These are phyloP conservation scores for Alexandromys oeconomus DNA, from an alignment of 2,797 vertebrate genomes.

Conservation along the genomic window DNA sequence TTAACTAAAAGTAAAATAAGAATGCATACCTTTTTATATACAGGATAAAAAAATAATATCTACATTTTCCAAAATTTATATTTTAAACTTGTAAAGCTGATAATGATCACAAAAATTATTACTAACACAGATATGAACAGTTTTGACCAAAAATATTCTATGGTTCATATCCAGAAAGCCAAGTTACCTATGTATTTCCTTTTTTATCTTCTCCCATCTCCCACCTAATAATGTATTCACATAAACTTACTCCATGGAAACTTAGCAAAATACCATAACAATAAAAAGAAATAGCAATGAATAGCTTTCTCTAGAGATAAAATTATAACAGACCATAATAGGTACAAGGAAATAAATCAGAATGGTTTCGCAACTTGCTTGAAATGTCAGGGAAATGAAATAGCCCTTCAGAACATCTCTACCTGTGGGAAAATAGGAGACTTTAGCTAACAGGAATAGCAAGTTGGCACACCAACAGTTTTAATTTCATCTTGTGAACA, in stretches of 20 bases:
- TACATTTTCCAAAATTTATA: conserved; percentile 39
- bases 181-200: conserved; percentile 55
- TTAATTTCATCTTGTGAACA: conserved; percentile 88
- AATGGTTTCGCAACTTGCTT: conserved; percentile 50
- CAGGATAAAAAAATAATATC: background rate
- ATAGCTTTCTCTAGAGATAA: conserved; percentile 16
- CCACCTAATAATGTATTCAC: background rate
- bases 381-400: conserved; percentile 70
- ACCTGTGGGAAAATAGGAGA: conserved; percentile 67
- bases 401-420: conserved; percentile 44
- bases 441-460: conserved; percentile 81
- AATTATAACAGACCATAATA: conserved; percentile 57
- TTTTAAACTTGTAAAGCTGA: conserved; percentile 33
- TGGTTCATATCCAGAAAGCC: conserved; percentile 40
- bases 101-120: conserved; percentile 41
- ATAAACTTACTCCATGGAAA: conserved; percentile 51
- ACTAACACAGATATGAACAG: background rate
- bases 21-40: background rate
- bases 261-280: conserved; percentile 33
- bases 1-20: background rate
- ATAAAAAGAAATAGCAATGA: conserved; percentile 55
- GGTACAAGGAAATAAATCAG: conserved; percentile 50
- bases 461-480: conserved; percentile 83
- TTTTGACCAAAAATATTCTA: conserved; percentile 36
- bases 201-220: background rate